A percentile compares a stretch with the other conserved stretches of the same genome.
These are phyloP conservation scores for Takifugu ocellatus DNA, from an alignment of 2,797 vertebrate genomes.

Conservation along the genomic window DNA sequence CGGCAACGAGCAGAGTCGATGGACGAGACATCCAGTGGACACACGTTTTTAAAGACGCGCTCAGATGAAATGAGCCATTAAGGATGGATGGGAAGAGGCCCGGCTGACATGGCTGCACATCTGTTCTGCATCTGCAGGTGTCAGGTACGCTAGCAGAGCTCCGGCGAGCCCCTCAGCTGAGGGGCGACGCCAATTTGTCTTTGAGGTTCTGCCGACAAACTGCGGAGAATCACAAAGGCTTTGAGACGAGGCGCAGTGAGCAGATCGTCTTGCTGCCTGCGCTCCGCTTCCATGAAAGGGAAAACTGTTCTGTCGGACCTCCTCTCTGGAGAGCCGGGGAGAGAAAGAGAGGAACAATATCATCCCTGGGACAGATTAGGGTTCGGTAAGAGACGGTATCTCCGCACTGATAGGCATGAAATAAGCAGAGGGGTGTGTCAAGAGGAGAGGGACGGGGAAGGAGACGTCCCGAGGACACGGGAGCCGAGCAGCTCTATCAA, in stretches of 20 bases:
- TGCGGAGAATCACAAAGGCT: constrained; percentile 2
- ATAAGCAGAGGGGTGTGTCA: constrained; percentile 35
- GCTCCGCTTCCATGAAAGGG: constrained; percentile 42
- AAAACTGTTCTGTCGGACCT: constrained; percentile 32
- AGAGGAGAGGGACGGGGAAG: constrained; percentile 2
- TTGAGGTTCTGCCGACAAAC: constrained; percentile 6
- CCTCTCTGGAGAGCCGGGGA: constrained; percentile 36
- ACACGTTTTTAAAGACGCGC: constrained; percentile 33
- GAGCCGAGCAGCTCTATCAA: constrained; percentile 38
- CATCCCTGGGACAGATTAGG: constrained; percentile 40
- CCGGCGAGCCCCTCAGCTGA: constrained; percentile 11
- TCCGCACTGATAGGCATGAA: constrained; percentile 50
- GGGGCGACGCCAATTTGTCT: constrained; percentile 19
- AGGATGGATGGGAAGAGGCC: constrained; percentile 32
- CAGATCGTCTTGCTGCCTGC: neutral
- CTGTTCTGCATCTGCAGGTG: constrained; percentile 41
- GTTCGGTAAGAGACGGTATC: constrained; percentile 40
- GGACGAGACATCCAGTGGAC: neutral
- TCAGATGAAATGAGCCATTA: constrained; percentile 45
- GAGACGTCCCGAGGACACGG: constrained; percentile 32
- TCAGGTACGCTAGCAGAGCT: constrained; percentile 10
- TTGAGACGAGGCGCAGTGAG: constrained; percentile 12
- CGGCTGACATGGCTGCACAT: constrained; percentile 42
- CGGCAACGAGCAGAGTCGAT: no score
- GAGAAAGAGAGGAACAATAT: constrained; percentile 20